Percentiles rank a stretch among this genome's conserved stretches.
phyloP scores from a whole-genome alignment of 2,797 vertebrate genomes.

The Periophthalmus magnuspinnatus region DNA sequence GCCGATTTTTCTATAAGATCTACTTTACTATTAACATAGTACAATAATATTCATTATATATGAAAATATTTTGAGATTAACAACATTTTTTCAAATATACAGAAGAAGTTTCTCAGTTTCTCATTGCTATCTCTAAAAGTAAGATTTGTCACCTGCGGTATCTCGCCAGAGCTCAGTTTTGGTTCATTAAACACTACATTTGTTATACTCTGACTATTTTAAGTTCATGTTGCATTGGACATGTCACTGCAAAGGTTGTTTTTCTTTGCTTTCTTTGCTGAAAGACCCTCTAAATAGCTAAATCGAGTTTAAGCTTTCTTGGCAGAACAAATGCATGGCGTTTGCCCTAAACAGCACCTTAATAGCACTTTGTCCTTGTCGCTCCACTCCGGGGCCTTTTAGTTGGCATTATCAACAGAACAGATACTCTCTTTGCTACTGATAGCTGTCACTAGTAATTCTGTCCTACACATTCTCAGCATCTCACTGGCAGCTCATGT shows the following conservation, averaged over 20 bases:
- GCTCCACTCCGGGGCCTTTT: slow-evolving; percentile 33
- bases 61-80: no score
- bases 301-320: slow-evolving; percentile 22
- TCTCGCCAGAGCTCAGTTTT: slow-evolving; percentile 28
- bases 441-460: slow-evolving; percentile 73
- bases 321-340: slow-evolving; percentile 25
- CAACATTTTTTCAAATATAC: no score
- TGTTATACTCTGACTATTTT: no score
- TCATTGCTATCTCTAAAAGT: no score
- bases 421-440: slow-evolving; percentile 47
- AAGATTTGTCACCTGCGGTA: no score
- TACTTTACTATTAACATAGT: no score
- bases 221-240: no score
- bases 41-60: no score
- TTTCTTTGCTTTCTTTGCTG: not conserved
- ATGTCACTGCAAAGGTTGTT: no score
- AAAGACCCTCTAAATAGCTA: not conserved
- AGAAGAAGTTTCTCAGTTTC: no score
- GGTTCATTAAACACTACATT: slow-evolving; percentile 19
- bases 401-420: slow-evolving; percentile 50
- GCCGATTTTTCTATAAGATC: no score
- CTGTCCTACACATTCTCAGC: slow-evolving; percentile 50
- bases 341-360: slow-evolving; percentile 37
- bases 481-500: slow-evolving; percentile 47
- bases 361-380: slow-evolving; percentile 46